Evolutionary conservation across 2,888 invertebrate species (phyloP).

Genomic region (Campaea margaritaria): DNA sequence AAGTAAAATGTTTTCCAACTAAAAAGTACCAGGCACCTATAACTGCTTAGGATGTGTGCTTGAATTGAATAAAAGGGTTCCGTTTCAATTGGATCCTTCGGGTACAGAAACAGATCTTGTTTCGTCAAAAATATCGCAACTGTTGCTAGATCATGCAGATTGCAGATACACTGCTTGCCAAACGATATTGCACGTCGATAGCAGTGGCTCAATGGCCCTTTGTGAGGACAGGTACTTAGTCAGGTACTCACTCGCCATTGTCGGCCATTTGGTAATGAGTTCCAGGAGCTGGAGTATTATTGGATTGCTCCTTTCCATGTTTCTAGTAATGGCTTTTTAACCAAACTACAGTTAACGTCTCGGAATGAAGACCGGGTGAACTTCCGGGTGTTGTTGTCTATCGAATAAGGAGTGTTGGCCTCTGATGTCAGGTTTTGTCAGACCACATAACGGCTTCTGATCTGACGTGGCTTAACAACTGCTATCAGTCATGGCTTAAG

Average conservation of each 20-base stretch:
- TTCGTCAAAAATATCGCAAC: neutral
- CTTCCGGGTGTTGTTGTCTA: too few species aligned
- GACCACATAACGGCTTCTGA: too few species aligned
- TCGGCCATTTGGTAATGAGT: slow-evolving; percentile 4
- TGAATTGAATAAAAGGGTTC: too few species aligned
- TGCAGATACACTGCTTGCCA: slow-evolving; percentile 5
- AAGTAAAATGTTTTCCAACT: too few species aligned
- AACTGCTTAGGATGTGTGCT: too few species aligned
- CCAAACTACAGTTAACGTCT: neutral
- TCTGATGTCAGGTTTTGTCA: too few species aligned
- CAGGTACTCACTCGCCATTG: neutral
- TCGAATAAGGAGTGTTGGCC: too few species aligned
- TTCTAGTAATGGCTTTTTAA: neutral
- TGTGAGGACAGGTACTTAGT: neutral
- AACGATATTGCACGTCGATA: slow-evolving; percentile 2
- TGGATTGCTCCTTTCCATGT: slow-evolving; percentile 1
- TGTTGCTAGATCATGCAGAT: neutral
- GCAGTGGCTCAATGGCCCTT: slow-evolving; percentile 3
- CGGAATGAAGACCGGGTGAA: neutral
- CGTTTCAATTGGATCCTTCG: neutral
- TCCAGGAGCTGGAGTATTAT: neutral
- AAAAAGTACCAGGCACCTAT: too few species aligned
- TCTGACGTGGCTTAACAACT: too few species aligned
- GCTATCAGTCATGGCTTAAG: too few species aligned
- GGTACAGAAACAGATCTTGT: neutral